Conservation (phyloP, 2,797 vertebrate species). For the Acanthopagrus latus region DNA sequence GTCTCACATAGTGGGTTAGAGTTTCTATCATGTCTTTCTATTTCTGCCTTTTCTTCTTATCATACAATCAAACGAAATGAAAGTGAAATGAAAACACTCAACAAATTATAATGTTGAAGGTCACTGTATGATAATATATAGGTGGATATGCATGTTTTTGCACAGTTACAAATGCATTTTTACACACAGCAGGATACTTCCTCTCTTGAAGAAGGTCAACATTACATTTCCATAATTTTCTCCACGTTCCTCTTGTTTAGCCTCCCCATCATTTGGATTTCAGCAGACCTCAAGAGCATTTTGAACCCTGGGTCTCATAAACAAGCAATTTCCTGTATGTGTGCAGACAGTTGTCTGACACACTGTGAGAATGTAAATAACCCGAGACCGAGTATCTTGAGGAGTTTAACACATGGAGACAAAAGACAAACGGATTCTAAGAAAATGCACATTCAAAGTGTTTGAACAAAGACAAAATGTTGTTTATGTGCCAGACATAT, state of each 20-base stretch:
- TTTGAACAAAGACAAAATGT: slow-evolving; percentile 14
- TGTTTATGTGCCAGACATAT: neutral
- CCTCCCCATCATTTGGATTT: slow-evolving; percentile 17
- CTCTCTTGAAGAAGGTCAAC: neutral
- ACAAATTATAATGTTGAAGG: neutral
- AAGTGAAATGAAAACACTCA: neutral
- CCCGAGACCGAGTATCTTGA: neutral
- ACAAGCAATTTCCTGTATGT: slow-evolving; percentile 54
- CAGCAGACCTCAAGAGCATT: slow-evolving; percentile 19
- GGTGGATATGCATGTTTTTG: neutral
- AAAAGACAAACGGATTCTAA: neutral
- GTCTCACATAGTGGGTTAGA: neutral
- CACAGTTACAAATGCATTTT: neutral
- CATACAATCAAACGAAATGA: neutral
- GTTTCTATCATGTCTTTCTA: neutral
- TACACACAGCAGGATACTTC: neutral
- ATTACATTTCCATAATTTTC: neutral
- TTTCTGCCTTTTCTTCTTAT: neutral
- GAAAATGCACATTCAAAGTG: neutral
- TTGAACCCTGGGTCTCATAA: slow-evolving; percentile 38
- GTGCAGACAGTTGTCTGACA: slow-evolving; percentile 33
- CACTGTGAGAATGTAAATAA: slow-evolving; percentile 20
- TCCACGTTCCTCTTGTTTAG: neutral
- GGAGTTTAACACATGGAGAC: slow-evolving; percentile 1
- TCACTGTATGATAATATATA: neutral